These are phyloP conservation scores for Drosophila atripex DNA, from an alignment of 2,888 invertebrate genomes.

Conservation along the genomic window DNA sequence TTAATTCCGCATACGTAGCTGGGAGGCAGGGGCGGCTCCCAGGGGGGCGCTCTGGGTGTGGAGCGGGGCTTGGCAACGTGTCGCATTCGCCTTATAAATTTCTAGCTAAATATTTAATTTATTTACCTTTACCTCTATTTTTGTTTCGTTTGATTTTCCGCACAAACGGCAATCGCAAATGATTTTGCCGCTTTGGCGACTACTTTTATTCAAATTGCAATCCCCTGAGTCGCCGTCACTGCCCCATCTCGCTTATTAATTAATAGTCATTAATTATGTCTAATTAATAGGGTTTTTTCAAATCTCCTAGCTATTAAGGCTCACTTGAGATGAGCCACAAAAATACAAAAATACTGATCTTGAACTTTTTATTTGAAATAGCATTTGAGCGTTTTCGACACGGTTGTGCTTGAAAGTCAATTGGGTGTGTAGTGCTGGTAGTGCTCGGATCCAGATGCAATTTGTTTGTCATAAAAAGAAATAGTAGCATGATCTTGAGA, in stretches of 20 bases:
- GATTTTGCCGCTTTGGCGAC: conserved; percentile 32
- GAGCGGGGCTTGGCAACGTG: conserved; percentile 69
- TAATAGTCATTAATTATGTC: conserved; percentile 62
- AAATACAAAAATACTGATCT: conserved; percentile 46
- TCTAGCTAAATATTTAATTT: conserved; percentile 73
- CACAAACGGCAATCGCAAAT: conserved; percentile 56
- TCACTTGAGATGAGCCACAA: conserved; percentile 22
- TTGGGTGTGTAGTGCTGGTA: conserved; percentile 53
- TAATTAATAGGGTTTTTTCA: conserved; percentile 55
- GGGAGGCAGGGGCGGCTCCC: conserved; percentile 31
- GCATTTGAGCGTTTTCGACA: conserved; percentile 29
- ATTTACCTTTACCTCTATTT: conserved; percentile 52
- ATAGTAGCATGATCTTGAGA: conserved; percentile 14
- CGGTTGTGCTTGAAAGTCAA: conserved; percentile 52
- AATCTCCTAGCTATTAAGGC: background rate
- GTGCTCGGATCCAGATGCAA: conserved; percentile 24
- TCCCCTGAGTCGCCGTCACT: conserved; percentile 15
- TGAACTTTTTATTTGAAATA: conserved; percentile 58
- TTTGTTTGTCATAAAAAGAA: conserved; percentile 38
- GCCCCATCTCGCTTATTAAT: conserved; percentile 59
- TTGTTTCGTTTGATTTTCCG: conserved; percentile 5
- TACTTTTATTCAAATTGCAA: conserved; percentile 65
- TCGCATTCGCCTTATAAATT: conserved; percentile 63
- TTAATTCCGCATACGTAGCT: conserved; percentile 81
- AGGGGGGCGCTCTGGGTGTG: conserved; percentile 49